Evolutionary conservation across 2,797 vertebrate genomes (phyloP), one percentile per base, ranked within the genome.

Genomic region (Lerista edwardsae): DNA sequence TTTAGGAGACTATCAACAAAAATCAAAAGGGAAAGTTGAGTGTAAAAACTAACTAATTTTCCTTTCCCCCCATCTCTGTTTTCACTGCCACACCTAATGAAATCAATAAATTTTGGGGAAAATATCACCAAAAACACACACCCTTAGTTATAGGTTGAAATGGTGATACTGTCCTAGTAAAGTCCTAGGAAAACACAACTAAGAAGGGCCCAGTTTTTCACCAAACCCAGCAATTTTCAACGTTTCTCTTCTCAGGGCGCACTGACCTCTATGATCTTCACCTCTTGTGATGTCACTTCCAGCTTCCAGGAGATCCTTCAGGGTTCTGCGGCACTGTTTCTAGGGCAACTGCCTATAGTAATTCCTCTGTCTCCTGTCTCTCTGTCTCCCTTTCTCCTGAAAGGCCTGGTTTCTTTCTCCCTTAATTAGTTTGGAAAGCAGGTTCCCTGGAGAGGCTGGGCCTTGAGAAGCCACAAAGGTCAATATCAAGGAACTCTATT

Each of bases 41-140:
- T 75, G 41, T 80, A 74, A 89, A 88, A 89, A 80, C n/a, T 57
- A 85, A 29, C 61, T 75, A 23, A 75, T 78, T 51, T 55, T 62
- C 0, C 0, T 57, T 59, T 88, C 77, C 59, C 5, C 51, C 6
- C 25, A 19, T 64, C 47, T 82, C 44, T 87, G 39, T 51, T 91
- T 86, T 86, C 29, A 41, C 39, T 79, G 68, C 31, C 39, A 47
- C 39, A 41, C 57, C 44, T 84, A n/a, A n/a, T n/a, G n/a, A n/a
- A n/a, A n/a, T n/a, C n/a, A n/a, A n/a, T n/a, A n/a, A n/a, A n/a
- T n/a, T n/a, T n/a, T n/a, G n/a, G n/a, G n/a, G n/a, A n/a, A n/a
- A n/a, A n/a, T n/a, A n/a, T n/a, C n/a, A n/a, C n/a, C n/a, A n/a
- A n/a, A n/a, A n/a, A n/a, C n/a, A n/a, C n/a, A n/a, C n/a, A n/a